Base-by-base conservation (phyloP, 2,888 invertebrate species). In the Calliscelio sp. region DNA sequence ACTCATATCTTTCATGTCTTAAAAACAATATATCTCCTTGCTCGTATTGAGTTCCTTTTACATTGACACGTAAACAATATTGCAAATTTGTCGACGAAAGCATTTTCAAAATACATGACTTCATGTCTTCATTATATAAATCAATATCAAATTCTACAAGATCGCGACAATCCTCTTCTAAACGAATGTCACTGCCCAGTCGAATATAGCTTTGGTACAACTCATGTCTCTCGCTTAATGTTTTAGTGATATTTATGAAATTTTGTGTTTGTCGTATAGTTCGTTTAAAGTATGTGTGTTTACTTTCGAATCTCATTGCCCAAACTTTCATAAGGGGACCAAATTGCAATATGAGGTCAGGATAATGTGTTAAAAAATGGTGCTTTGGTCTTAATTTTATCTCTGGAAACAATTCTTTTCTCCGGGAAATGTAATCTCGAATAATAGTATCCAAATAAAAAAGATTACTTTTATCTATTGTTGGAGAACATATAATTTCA, bases 271-370 rank as follows among this genome's bases (percentile, higher is more conserved):
- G 24, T 38, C 70, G n/a, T 0, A 85, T 61, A 14, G 71, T 44
- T 78, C 73, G 82, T 84, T 89, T 89, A 53, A 88, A 89, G 77
- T 77, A 89, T 6, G 85, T 65, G 57, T 90, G 88, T 63, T 90
- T 89, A 38, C 87, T 87, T 82, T 90, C 89, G 73, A 89, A 90
- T 8, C 86, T 14, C 68, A 88, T 77, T 0, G 85, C 61, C 85
- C 87, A 87, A 0, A 87, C 85, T 82, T 79, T 86, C 4, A 85
- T 84, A 3, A 87, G 16, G 14, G 87, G 88, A 8, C 87, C 86
- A 66, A 79, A 87, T 63, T 68, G 51, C 0, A 68, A 16, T 18
- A 88, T 86, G 22, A 88, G 8, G 2, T 77, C 70, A 11, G 83
- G 66, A 28, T 86, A 87, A 59, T 88, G 87, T 0, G 32, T 57